These are phyloP conservation scores for Ectropis crepuscularia DNA, from an alignment of 2,888 invertebrate species.

Conservation along the genomic window DNA sequence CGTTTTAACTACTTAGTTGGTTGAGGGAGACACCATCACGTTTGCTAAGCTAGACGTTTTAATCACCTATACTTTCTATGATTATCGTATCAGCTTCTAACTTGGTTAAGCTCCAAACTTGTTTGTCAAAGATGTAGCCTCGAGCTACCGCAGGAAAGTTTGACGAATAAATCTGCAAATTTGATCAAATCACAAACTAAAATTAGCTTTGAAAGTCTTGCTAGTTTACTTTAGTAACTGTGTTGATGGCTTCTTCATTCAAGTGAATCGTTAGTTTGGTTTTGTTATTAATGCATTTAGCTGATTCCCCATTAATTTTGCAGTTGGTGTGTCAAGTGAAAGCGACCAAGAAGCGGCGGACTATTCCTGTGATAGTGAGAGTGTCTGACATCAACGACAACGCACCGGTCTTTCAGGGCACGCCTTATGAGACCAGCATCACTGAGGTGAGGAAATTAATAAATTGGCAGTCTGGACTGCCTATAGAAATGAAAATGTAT, in stretches of 20 bases:
- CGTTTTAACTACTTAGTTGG: not conserved
- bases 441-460: slow-evolving; percentile 87
- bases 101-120: not conserved
- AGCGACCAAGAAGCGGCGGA: slow-evolving; percentile 91
- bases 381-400: slow-evolving; percentile 97
- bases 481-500: no score
- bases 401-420: slow-evolving; percentile 92
- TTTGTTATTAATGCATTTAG: slow-evolving; percentile 7
- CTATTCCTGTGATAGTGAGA: slow-evolving; percentile 94
- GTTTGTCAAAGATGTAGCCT: not conserved
- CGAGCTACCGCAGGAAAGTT: no score
- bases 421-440: slow-evolving; percentile 92
- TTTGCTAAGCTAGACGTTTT: not conserved
- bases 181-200: no score
- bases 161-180: no score
- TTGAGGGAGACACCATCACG: not conserved
- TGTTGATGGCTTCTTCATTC: not conserved
- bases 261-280: not conserved
- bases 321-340: slow-evolving; percentile 93
- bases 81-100: not conserved
- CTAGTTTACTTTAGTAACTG: not conserved
- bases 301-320: slow-evolving; percentile 56
- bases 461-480: not conserved
- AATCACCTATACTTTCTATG: no score
- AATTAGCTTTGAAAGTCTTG: no score